Percentiles rank a stretch among this genome's conserved stretches.
Conservation (phyloP, 2,797 vertebrate species). For the Botia kubotai region DNA sequence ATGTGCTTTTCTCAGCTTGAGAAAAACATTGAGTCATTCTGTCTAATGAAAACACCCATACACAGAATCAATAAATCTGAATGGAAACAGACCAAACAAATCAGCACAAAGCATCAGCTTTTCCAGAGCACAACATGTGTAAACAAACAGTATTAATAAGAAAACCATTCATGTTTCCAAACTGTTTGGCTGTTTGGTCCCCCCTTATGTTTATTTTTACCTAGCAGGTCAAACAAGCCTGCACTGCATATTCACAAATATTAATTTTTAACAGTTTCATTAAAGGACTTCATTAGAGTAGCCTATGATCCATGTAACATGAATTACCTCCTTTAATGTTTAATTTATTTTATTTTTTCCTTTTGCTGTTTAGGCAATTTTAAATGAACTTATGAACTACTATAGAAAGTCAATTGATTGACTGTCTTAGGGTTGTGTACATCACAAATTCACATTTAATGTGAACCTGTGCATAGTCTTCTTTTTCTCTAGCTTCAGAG, state of each 20-base stretch:
- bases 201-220: neutral
- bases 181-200: neutral
- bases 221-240: neutral
- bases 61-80: conserved; percentile 46
- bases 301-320: neutral
- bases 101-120: conserved; percentile 29
- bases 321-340: neutral
- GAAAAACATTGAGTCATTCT: conserved; percentile 58
- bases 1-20: conserved; percentile 26
- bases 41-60: conserved; percentile 55
- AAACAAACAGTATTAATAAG: neutral
- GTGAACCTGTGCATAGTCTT: no score
- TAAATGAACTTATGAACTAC: neutral
- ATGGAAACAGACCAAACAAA: conserved; percentile 29
- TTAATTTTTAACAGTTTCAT: no score
- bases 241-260: no score
- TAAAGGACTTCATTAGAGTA: neutral
- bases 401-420: neutral
- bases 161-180: conserved; percentile 15
- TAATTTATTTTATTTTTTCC: neutral
- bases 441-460: no score
- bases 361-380: neutral
- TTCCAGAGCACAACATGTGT: conserved; percentile 5
- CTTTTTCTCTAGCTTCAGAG: neutral
- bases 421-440: neutral